Evolutionary conservation across 2,888 invertebrate species (phyloP), one percentile per base, ranked within the genome.

Genomic region (Lamellibrachia columna): DNA sequence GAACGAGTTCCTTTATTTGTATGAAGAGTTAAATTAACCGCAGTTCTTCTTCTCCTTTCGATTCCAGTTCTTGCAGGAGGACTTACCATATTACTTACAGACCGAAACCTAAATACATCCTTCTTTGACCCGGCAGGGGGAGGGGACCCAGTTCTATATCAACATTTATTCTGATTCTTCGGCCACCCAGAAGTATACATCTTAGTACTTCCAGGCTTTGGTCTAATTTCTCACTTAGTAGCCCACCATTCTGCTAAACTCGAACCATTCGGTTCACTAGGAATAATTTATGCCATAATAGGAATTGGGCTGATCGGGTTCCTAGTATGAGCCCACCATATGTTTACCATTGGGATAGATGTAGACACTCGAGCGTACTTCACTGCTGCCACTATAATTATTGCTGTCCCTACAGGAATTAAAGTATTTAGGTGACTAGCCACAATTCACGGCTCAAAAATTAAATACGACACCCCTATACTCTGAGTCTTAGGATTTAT

Each of bases 91-190:
- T 95, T 98, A 94, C 96, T 98, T 96, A 98, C 98, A 3, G 98
- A 98, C 95, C 98, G 98, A 96, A 98, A 98, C 97, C 96, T 98
- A 96, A 98, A 98, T 97, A 98, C 98, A 0, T 97, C 98, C 0
- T 98, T 98, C 96, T 98, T 98, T 97, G 98, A 98, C 75, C 98
- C 98, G 0, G 97, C 97, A 0, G 98, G 98, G 93, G 98, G 98
- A 55, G 98, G 98, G 92, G 98, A 98, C 93, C 98, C 98, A 2
- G 97, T 98, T 97, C 95, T 98, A 94, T 98, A 98, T 92, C 98
- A 98, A 97, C 98, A 98, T 96, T 97, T 98, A 97, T 98, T 98
- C 97, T 98, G 98, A 97, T 98, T 98, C 97, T 98, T 98, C 97
- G 98, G 98, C 0, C 98, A 98, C 93, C 98, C 98, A 11, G 98